Evolutionary conservation across 2,888 invertebrate genomes (phyloP), one percentile per base, ranked within the genome.

Genomic region (Punctoribates punctum): DNA sequence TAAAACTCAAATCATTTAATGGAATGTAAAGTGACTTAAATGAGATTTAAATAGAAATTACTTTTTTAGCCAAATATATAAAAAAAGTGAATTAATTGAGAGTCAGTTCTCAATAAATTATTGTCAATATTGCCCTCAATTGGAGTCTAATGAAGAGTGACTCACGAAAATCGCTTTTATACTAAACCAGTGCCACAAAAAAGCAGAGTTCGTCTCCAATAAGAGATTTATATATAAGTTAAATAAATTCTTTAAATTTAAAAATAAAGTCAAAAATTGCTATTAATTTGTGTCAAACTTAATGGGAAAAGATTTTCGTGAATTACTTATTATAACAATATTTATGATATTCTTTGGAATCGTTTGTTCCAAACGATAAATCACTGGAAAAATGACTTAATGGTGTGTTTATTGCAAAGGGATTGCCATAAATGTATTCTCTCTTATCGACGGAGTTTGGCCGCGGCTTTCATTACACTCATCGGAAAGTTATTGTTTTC

Each of bases 401-500:
- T 62, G 1, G 5, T 67, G 65, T 27, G 15, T 67, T 67, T 27
- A 62, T 62, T 62, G 29, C 27, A 62, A 27, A 20, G 5, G 62
- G 29, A 25, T 62, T 29, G 20, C 29, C 23, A 62, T 29, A 62
- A 62, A 15, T 27, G 62, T 20, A 17, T 65, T 13, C 17, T 17
- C 17, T 65, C n/a, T 25, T 46, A 42, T 38, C 70, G 38, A 23
- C 70, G 70, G 73, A 76, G 34, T 73, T 76, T 76, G 1, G 72
- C 29, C 38, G 77, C 75, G 27, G 77, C 78, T 72, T 80, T 79
- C 34, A 80, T 78, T 34, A 81, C 80, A 78, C 78, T 77, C 73
- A 79, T 76, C 46, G 79, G 78, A 67, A 75, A 77, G 60, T 79
- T 79, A 83, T 89, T 87, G 82, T 90, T 89, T 86, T 96, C 96